Conservation (phyloP, 2,113 vertebrate genomes). For the Orycteropus afer region DNA sequence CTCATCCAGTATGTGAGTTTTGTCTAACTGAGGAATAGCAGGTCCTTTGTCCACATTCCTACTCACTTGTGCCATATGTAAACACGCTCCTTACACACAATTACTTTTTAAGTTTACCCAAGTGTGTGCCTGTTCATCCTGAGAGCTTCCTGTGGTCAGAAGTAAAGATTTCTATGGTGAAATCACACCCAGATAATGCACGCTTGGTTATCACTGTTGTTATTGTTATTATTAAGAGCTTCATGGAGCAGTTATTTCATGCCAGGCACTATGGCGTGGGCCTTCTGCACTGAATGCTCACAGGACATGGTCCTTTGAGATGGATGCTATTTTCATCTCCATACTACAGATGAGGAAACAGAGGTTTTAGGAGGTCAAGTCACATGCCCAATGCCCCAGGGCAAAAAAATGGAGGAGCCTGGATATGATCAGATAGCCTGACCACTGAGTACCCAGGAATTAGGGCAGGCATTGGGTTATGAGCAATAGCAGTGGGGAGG, state of each 20-base stretch:
- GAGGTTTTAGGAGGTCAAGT: neutral
- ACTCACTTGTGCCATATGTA: fast-evolving
- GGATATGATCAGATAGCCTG: neutral
- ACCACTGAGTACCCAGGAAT: neutral
- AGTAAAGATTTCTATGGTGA: neutral
- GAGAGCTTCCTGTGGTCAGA: neutral
- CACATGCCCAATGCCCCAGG: neutral
- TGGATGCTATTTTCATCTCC: fast-evolving
- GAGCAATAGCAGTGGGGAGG: neutral
- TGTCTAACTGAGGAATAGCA: neutral
- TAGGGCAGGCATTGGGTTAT: neutral
- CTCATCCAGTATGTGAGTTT: fast-evolving
- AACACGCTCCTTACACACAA: fast-evolving
- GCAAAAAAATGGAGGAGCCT: neutral
- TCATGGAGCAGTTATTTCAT: fast-evolving
- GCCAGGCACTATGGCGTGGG: neutral
- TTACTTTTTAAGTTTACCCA: neutral
- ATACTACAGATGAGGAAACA: neutral
- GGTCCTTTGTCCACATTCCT: neutral
- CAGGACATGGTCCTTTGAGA: neutral
- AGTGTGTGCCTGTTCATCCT: neutral
- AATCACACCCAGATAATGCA: fast-evolving
- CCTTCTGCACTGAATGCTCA: neutral
- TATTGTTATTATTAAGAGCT: neutral
- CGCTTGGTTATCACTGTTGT: fast-evolving